Evolutionary conservation across 2,113 vertebrate genomes (phyloP), one percentile per base, ranked within the genome.

Genomic region (Stictonetta naevosa): DNA sequence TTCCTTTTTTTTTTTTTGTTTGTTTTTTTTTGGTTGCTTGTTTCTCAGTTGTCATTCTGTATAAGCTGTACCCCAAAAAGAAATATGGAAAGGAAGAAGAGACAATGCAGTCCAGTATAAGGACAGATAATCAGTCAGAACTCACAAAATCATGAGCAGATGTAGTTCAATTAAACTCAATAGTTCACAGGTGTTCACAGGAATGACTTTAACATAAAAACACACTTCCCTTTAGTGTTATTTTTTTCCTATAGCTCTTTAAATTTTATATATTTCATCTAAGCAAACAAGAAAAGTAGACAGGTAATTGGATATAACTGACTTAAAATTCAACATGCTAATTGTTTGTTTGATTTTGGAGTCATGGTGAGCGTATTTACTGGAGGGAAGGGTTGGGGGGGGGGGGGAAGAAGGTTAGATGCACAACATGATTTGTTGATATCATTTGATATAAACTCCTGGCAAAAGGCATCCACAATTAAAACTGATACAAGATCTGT

Each of bases 101-200:
- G 10, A 69, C 13, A 75, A 89, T 3, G 63, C 29, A 80, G 13
- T 50, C 50, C 25, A 91, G 52, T 64, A n/a, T 33, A 85, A 91
- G 21, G 58, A 69, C 38, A 83, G n/a, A 84, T 52, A 76, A 85
- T 76, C 81, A 75, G 86, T 82, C 22, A 93, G 84, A 93, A 81
- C 33, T 83, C 28, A 63, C 7, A 93, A 90, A 94, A 88, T 81
- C n/a, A 87, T 66, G 25, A 96, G 62, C 85, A 94, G 85, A 77
- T 86, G 88, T 67, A 91, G 64, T 50, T 40, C 62, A 96, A 63
- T 92, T 89, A 95, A 96, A 89, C 40, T 79, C 38, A 90, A 68
- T 23, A 81, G 46, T 94, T 96, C 75, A 92, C 95, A 94, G 86
- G 92, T 89, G 73, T 86, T 92, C 74, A 86, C 40, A 91, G 33